These are phyloP conservation scores for Bombus soroeensis DNA, from an alignment of 1,140 invertebrate species.

Conservation along the genomic window DNA sequence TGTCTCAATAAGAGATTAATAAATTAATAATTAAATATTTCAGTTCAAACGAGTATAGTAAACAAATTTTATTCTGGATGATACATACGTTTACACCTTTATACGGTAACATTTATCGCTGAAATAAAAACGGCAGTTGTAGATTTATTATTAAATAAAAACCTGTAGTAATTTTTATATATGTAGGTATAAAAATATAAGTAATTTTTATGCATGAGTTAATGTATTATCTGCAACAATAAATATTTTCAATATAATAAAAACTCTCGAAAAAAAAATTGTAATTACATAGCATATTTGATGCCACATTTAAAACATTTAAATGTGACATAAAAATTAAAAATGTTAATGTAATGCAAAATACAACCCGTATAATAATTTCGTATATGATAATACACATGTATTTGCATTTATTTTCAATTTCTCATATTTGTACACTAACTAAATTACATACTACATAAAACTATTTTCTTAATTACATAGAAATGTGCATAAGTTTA, in stretches of 20 bases:
- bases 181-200: background rate
- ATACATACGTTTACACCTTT: background rate
- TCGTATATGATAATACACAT: background rate
- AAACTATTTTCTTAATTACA: background rate
- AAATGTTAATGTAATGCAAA: background rate
- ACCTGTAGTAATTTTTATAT: too few relatives aligned
- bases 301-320: background rate
- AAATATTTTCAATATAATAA: background rate
- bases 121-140: background rate
- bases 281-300: background rate
- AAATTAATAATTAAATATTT: background rate
- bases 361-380: background rate
- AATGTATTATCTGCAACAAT: background rate
- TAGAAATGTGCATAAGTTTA: background rate
- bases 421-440: background rate
- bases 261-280: background rate
- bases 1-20: background rate
- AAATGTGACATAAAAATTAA: background rate
- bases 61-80: background rate
- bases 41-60: background rate
- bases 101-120: background rate
- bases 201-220: background rate
- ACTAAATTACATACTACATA: background rate
- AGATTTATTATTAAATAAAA: constrained; percentile 9
- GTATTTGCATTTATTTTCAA: background rate